A percentile compares a stretch with the other conserved stretches of the same genome.
Evolutionary conservation across 2,888 invertebrate species (phyloP).

Genomic region (Heliconius hortense): DNA sequence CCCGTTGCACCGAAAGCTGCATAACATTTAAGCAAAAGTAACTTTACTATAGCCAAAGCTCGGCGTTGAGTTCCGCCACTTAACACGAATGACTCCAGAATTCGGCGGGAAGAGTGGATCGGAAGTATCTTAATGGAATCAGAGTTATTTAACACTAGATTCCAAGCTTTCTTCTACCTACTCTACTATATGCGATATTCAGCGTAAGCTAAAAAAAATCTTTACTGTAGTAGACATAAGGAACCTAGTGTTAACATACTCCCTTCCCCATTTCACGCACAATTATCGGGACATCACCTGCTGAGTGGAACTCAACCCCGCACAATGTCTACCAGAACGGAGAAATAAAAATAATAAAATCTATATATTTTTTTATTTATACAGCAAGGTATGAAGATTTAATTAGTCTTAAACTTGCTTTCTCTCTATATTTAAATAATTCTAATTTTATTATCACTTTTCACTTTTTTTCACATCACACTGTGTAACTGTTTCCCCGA

Average conservation of each 20-base stretch:
- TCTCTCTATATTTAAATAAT: not conserved
- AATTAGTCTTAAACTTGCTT: not conserved
- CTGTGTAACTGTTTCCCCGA: no score
- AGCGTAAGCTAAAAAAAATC: no score
- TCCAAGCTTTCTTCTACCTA: no score
- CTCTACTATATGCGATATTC: no score
- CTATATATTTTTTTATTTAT: not conserved
- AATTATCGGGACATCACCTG: not conserved
- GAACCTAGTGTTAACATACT: not conserved
- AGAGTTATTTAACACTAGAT: no score
- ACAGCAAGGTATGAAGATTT: not conserved
- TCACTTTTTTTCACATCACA: not conserved
- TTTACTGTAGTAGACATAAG: no score
- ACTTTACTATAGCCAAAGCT: not conserved
- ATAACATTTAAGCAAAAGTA: not conserved
- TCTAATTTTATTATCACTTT: not conserved
- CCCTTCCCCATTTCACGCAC: not conserved
- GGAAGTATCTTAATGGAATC: no score
- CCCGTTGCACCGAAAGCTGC: conserved; percentile 51
- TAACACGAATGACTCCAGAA: no score
- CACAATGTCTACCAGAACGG: not conserved
- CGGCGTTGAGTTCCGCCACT: no score
- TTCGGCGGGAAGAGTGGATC: no score
- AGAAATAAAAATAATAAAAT: not conserved
- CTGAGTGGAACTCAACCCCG: no score